Evolutionary conservation across 2,888 invertebrate genomes (phyloP).

Genomic region (Sericinus montela): DNA sequence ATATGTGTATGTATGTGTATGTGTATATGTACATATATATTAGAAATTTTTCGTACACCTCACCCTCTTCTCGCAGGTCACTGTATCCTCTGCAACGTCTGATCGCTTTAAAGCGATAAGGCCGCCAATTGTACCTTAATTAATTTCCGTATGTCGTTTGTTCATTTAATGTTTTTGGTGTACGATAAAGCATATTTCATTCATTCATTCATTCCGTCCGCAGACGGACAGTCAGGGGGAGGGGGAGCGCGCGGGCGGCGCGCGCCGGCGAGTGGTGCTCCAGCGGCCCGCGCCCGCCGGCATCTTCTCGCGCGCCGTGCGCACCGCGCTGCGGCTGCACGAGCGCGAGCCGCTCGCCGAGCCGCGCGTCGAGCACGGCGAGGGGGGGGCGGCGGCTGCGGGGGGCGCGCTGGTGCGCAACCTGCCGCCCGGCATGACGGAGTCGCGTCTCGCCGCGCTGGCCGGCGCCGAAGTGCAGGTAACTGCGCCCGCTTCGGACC

Average conservation of each 20-base stretch:
- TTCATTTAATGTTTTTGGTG: too few species aligned
- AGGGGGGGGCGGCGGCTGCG: constrained; percentile 30
- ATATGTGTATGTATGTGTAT: too few species aligned
- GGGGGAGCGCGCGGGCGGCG: constrained; percentile 26
- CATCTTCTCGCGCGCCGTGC: constrained; percentile 62
- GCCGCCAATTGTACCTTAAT: too few species aligned
- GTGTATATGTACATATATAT: too few species aligned
- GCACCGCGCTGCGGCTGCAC: constrained; percentile 43
- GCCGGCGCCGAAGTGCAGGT: constrained; percentile 70
- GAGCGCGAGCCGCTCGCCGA: constrained; percentile 45
- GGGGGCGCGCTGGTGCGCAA: constrained; percentile 42
- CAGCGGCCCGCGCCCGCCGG: constrained; percentile 46
- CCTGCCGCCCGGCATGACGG: constrained; percentile 69
- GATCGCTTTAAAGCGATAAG: too few species aligned
- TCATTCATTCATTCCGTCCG: too few species aligned
- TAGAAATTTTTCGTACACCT: too few species aligned
- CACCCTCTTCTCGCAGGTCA: too few species aligned
- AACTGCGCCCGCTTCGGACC: constrained; percentile 28
- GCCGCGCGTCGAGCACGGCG: constrained; percentile 43
- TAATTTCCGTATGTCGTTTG: too few species aligned
- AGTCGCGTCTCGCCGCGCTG: constrained; percentile 57
- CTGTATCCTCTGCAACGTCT: too few species aligned
- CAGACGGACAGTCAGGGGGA: constrained; percentile 33
- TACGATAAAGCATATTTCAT: too few species aligned
- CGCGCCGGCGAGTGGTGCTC: constrained; percentile 42